phyloP scores from a whole-genome alignment of 2,113 vertebrate species.

The Etheostoma cragini region DNA sequence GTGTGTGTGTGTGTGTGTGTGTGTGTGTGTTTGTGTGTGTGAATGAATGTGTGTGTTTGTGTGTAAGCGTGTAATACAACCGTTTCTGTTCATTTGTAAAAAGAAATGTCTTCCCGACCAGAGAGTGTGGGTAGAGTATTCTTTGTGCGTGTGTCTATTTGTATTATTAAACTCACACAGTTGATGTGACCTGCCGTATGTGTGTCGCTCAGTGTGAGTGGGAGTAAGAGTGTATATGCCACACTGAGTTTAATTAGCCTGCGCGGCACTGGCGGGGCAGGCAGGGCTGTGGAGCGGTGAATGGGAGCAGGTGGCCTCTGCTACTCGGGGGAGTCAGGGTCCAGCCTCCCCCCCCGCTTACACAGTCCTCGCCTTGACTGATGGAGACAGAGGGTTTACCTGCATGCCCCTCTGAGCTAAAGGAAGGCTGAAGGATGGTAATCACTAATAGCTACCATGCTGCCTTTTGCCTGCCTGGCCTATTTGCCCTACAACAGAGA shows the following conservation, averaged over 20 bases:
- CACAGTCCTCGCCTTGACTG: constrained; percentile 50
- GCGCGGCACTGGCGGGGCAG: constrained; percentile 62
- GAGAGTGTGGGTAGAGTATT: constrained; percentile 62
- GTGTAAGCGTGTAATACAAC: constrained; percentile 43
- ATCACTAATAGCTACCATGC: constrained; percentile 46
- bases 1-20: constrained; percentile 29
- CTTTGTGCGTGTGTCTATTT: constrained; percentile 61
- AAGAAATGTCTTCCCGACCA: constrained; percentile 35
- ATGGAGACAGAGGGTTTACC: constrained; percentile 58
- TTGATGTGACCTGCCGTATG: constrained; percentile 54
- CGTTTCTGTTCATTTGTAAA: constrained; percentile 64
- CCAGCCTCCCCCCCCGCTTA: constrained; percentile 42
- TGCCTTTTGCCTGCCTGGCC: constrained; percentile 46
- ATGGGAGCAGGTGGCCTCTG: constrained; percentile 80
- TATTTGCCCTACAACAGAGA: constrained; percentile 8
- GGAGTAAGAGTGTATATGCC: constrained; percentile 66
- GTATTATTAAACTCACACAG: constrained; percentile 63
- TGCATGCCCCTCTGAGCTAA: constrained; percentile 43
- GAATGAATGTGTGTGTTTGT: constrained; percentile 24
- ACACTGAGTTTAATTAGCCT: constrained; percentile 81
- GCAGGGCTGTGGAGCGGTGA: constrained; percentile 62
- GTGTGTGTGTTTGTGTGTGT: constrained; percentile 37
- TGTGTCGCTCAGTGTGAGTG: constrained; percentile 68
- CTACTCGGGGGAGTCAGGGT: constrained; percentile 60
- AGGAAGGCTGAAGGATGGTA: constrained; percentile 31